Evolutionary conservation across 2,113 vertebrate species (phyloP), one percentile per base, ranked within the genome.

Genomic region (Clinocottus analis): DNA sequence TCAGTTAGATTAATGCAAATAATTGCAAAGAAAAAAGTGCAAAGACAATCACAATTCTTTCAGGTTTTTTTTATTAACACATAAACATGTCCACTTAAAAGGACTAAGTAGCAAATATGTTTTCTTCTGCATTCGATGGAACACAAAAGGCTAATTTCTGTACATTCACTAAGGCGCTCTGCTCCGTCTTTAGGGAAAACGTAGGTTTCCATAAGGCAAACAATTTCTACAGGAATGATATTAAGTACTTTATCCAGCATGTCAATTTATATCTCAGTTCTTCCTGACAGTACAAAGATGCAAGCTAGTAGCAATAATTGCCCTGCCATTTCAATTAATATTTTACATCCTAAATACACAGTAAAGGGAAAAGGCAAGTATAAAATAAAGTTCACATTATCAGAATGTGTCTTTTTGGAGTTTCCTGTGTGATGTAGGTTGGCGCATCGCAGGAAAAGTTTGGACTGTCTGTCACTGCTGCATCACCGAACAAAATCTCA

Each of bases 81-180:
- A 96, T 97, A 96, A 97, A 96, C 93, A 94, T 95, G 96, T 97
- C 96, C 96, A 94, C 91, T 95, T 93, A 96, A 94, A 51, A 95
- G 96, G 96, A 97, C 96, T 92, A 96, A 95, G 96, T 97, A 96
- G 96, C 95, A 97, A 97, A 97, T 95, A 96, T 95, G 93, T 94
- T 96, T 92, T 93, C 95, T 96, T 97, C 95, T 96, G 96, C 77
- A 89, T 93, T 94, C 86, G 83, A 72, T 83, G 85, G 87, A 92
- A 96, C 94, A 93, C 96, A 97, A 96, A 97, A 97, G 96, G 94
- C 95, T 96, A 91, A 91, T 90, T 95, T 95, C 96, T 97, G 96
- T 96, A 97, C 96, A 97, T 97, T 97, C 95, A 96, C 97, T 96
- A 97, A 97, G 96, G 96, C 29, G 29, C 96, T 96, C 95, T 93